Evolutionary conservation across 2,113 vertebrate species (phyloP), one percentile per base, ranked within the genome.

Genomic region (Albula goreensis): DNA sequence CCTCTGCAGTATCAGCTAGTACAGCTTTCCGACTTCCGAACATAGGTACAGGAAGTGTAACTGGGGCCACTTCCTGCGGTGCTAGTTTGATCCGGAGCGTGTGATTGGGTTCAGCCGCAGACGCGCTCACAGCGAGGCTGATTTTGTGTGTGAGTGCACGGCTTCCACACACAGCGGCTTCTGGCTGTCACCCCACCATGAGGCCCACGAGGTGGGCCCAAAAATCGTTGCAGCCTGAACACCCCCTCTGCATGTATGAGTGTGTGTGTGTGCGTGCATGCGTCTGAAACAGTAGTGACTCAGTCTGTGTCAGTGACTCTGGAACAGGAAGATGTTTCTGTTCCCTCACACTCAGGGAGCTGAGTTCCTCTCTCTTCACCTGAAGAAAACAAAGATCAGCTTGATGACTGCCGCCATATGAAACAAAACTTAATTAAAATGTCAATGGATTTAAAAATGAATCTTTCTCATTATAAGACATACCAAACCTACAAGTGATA

Each of bases 271-370:
- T 51, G 70, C 5, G 60, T 22, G 60, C 17, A 6, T 66, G 4
- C 17, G 22, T 22, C 15, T 66, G 60, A 66, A 66, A 22, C 19
- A 22, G 22, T 66, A 13, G 60, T 66, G 60, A 19, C 15, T 66
- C 15, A 25, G n/a, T 74, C 6, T 2, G 63, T 22, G 22, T 74
- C 70, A n/a, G n/a, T 9, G 9, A 74, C 70, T 25, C n/a, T 25
- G n/a, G 10, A 74, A 74, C n/a, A 74, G 70, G 70, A 74, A 74
- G 70, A 22, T 74, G 70, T 74, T n/a, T 74, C 60, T 66, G n/a
- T 74, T 25, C 70, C n/a, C n/a, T 74, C 70, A 74, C 22, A 31
- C 5, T 31, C 6, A 7, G 12, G 53, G 53, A 9, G 31, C 53
- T 9, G 12, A 56, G 7, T 56, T 56, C 53, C 53, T 56, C 53